A percentile compares a stretch with the other conserved stretches of the same genome.
Conservation (phyloP, 2,888 invertebrate genomes). For the Galerucella nymphaeae region DNA sequence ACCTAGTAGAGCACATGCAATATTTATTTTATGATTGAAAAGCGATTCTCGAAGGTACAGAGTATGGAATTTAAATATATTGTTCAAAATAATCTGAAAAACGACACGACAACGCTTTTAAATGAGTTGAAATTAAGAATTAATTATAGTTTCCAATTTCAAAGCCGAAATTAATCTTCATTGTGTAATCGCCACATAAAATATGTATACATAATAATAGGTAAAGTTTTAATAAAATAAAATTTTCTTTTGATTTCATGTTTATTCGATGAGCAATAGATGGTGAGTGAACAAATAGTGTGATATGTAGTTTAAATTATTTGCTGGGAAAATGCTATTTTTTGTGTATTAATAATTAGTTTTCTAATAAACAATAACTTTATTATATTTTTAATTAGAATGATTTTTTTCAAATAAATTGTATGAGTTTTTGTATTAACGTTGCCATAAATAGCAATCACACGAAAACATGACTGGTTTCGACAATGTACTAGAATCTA, state of each 20-base stretch:
- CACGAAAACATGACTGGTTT: too few species aligned
- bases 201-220: slow-evolving; percentile 25
- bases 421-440: neutral
- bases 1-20: neutral
- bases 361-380: neutral
- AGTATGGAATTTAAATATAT: neutral
- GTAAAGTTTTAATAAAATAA: slow-evolving; percentile 24
- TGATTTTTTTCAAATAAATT: too few species aligned
- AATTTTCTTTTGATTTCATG: slow-evolving; percentile 60
- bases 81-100: too few species aligned
- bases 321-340: neutral
- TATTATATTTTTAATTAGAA: neutral
- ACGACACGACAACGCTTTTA: too few species aligned
- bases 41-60: neutral
- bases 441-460: neutral
- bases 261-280: slow-evolving; percentile 57
- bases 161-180: neutral
- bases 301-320: slow-evolving; percentile 41
- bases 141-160: neutral
- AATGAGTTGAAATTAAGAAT: neutral
- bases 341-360: slow-evolving; percentile 2
- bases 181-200: neutral
- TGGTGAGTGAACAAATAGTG: slow-evolving; percentile 59
- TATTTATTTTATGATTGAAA: neutral
- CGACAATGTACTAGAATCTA: too few species aligned